Percentiles rank a stretch among this genome's conserved stretches.
These are phyloP conservation scores for Diarsia dahlii DNA, from an alignment of 2,888 invertebrate species.

Conservation along the genomic window DNA sequence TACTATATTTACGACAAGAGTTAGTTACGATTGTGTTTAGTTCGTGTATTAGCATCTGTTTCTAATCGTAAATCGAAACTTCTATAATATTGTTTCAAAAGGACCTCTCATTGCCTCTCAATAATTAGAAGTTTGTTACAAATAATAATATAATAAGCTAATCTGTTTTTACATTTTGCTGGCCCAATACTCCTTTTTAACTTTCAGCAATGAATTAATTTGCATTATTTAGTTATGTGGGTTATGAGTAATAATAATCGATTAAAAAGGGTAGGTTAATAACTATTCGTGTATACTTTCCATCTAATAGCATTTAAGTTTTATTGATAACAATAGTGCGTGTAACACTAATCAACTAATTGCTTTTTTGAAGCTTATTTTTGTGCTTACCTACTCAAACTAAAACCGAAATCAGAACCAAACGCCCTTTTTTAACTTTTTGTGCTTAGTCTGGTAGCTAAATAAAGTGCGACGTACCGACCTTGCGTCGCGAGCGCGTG, in stretches of 20 bases:
- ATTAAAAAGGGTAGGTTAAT: background rate
- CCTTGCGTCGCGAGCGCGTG: conserved; percentile 89
- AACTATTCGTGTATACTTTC: background rate
- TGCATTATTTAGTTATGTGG: background rate
- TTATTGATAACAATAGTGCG: background rate
- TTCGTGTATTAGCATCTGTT: conserved; percentile 14
- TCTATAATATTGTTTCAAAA: background rate
- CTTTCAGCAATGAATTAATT: background rate
- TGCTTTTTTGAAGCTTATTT: background rate
- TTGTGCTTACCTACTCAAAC: background rate
- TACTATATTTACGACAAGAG: conserved; percentile 5
- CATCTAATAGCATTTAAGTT: background rate
- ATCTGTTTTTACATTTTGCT: conserved; percentile 1
- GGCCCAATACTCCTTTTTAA: background rate
- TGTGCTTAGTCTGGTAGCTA: conserved; percentile 55
- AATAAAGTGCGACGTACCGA: conserved; percentile 86
- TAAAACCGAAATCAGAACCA: background rate
- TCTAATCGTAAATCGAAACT: conserved; percentile 4
- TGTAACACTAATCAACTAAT: background rate
- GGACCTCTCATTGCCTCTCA: background rate
- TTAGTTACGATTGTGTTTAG: conserved; percentile 20
- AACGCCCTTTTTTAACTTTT: background rate
- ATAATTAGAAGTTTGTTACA: background rate
- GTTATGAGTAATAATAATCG: background rate
- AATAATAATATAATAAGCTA: background rate